Percentiles rank a stretch among this genome's conserved stretches.
Evolutionary conservation across 2,113 vertebrate genomes (phyloP).

Genomic region (Geococcyx californianus): DNA sequence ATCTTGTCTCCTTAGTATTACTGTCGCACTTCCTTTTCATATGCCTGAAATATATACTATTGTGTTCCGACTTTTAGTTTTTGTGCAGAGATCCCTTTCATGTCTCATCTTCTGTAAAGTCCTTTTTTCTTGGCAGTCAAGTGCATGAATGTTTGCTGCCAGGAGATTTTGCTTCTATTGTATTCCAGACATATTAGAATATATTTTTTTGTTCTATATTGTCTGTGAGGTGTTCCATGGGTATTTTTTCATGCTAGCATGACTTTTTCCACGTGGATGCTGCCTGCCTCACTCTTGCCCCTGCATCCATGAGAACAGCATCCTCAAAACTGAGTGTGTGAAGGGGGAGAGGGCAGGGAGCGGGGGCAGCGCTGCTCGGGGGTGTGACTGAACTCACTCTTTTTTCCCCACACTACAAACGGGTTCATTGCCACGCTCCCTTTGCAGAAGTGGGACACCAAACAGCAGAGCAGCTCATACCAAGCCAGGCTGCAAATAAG

Average conservation of each 20-base stretch:
- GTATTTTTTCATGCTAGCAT: slow-evolving; percentile 31
- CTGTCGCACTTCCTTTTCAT: slow-evolving; percentile 70
- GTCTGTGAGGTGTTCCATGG: slow-evolving; percentile 40
- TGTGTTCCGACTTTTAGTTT: slow-evolving; percentile 77
- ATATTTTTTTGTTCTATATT: slow-evolving; percentile 60
- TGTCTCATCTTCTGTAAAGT: slow-evolving; percentile 74
- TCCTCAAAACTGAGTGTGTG: rapidly evolving
- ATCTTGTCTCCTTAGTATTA: slow-evolving; percentile 75
- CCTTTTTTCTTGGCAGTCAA: slow-evolving; percentile 79
- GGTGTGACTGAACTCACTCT: rapidly evolving
- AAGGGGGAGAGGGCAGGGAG: neutral
- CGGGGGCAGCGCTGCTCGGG: rapidly evolving
- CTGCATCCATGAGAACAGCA: neutral
- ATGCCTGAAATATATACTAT: slow-evolving; percentile 79
- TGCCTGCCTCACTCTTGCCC: neutral
- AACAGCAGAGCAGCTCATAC: rapidly evolving
- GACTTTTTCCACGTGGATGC: slow-evolving; percentile 37
- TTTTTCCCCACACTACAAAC: rapidly evolving
- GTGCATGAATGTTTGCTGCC: slow-evolving; percentile 76
- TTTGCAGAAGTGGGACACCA: neutral
- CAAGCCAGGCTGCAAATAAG: neutral
- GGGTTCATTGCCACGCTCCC: neutral
- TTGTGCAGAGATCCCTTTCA: slow-evolving; percentile 78
- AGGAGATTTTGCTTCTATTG: slow-evolving; percentile 75
- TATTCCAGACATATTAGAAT: slow-evolving; percentile 65